Conservation (phyloP, 1,140 invertebrate species). For the Daktulosphaira vitifoliae region DNA sequence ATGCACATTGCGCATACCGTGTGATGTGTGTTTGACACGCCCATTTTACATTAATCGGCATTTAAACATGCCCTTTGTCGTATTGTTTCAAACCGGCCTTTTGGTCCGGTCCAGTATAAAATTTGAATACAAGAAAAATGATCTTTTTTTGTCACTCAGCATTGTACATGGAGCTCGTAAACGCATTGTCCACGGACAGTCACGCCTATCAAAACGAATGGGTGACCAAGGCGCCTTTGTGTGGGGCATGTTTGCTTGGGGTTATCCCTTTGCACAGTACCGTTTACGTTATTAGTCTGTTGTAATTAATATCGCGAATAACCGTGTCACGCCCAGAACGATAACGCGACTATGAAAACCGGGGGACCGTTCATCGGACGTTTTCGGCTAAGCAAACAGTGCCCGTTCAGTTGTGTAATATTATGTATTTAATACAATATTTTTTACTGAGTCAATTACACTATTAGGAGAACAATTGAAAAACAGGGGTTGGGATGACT, state of each 20-base stretch:
- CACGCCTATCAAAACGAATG: slow-evolving; percentile 11
- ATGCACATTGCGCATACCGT: too few species aligned
- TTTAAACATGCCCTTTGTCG: slow-evolving; percentile 1
- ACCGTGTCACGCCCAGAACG: slow-evolving; percentile 11
- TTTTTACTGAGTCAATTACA: too few species aligned
- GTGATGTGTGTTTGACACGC: slow-evolving; percentile 8
- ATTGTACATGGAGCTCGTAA: neutral
- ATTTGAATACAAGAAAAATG: slow-evolving; percentile 27
- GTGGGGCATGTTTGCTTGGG: slow-evolving; percentile 18
- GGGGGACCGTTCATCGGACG: too few species aligned
- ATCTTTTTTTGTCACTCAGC: slow-evolving; percentile 2
- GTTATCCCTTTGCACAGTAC: neutral
- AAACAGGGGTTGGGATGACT: too few species aligned
- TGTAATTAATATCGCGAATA: slow-evolving; percentile 19
- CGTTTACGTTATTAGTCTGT: neutral
- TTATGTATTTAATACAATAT: too few species aligned
- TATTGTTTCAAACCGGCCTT: slow-evolving; percentile 14
- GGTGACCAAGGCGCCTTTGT: slow-evolving; percentile 18
- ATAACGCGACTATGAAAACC: too few species aligned
- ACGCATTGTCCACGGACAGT: slow-evolving; percentile 13
- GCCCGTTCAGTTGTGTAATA: too few species aligned
- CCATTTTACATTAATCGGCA: slow-evolving; percentile 25
- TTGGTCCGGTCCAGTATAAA: slow-evolving; percentile 3
- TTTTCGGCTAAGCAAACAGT: too few species aligned
- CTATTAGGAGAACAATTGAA: too few species aligned